A percentile compares a stretch with the other conserved stretches of the same genome.
Evolutionary conservation across 2,797 vertebrate species (phyloP).

Genomic region (Hydrocynus forskahlii): DNA sequence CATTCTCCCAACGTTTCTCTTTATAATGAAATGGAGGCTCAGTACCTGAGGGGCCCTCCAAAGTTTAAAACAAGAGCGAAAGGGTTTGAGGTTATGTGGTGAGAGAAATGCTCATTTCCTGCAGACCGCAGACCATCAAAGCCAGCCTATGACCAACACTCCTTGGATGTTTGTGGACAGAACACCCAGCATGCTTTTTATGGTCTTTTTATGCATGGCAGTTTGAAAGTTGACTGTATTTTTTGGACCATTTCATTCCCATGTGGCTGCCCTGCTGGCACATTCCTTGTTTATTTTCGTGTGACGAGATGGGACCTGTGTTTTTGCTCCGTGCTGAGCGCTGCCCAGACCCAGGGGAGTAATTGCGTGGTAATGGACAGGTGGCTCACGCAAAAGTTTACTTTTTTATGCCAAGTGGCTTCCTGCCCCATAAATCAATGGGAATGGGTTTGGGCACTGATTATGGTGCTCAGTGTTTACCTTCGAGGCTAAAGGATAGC

Average conservation of each 20-base stretch:
- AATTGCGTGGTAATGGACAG: constrained; percentile 56
- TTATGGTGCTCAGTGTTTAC: constrained; percentile 32
- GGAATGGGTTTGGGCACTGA: constrained; percentile 19
- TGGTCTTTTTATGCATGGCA: not conserved
- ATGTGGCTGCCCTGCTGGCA: constrained; percentile 17
- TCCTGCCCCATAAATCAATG: constrained; percentile 49
- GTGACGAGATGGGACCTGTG: constrained; percentile 8
- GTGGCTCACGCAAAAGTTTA: constrained; percentile 48
- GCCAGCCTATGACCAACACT: not conserved
- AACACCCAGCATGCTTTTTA: not conserved
- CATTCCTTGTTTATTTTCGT: constrained; percentile 22
- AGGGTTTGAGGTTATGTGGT: constrained; percentile 3
- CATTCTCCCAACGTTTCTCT: constrained; percentile 26
- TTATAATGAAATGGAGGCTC: constrained; percentile 32
- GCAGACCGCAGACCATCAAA: constrained; percentile 22
- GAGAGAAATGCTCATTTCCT: constrained; percentile 32
- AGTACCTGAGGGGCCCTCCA: not conserved
- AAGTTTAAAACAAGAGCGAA: not conserved
- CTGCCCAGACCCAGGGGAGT: constrained; percentile 41
- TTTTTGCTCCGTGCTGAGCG: constrained; percentile 36
- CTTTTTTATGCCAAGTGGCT: constrained; percentile 47
- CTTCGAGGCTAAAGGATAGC: constrained; percentile 17
- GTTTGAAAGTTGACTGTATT: constrained; percentile 1
- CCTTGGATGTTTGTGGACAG: not conserved
- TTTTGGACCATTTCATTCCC: constrained; percentile 6